Percentiles rank a stretch among this genome's conserved stretches.
Conservation (phyloP, 2,113 vertebrate species). For the Calidris pugnax region DNA sequence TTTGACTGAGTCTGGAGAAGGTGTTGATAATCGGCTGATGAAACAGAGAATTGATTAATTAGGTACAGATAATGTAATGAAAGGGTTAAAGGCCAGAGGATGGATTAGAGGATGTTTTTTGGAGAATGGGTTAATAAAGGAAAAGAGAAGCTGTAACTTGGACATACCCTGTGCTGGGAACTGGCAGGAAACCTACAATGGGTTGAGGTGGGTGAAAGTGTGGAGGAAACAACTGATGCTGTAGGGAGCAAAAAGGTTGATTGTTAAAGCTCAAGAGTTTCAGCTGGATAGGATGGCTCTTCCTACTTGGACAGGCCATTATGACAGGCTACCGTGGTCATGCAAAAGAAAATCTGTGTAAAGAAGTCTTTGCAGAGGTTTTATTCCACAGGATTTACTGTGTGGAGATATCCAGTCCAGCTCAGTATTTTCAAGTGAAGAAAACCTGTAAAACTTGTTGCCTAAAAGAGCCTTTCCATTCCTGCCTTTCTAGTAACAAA, state of each 20-base stretch:
- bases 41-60: neutral
- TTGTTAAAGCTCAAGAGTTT: neutral
- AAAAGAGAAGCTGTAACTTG: neutral
- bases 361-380: neutral
- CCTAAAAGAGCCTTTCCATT: neutral
- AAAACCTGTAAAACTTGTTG: neutral
- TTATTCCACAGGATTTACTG: neutral
- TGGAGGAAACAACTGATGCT: neutral
- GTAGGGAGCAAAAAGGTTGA: neutral
- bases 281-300: neutral
- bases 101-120: neutral
- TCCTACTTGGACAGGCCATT: neutral
- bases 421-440: neutral
- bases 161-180: neutral
- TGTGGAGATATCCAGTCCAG: neutral
- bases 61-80: neutral
- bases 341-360: neutral
- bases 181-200: neutral
- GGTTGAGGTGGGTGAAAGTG: neutral
- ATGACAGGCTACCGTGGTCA: neutral
- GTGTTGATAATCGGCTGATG: neutral
- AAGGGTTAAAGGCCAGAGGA: neutral
- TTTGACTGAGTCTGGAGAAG: neutral
- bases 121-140: neutral
- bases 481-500: slow-evolving; percentile 45